These are phyloP conservation scores for Sebastolobus altivelis DNA, from an alignment of 2,797 vertebrate genomes.

Conservation along the genomic window DNA sequence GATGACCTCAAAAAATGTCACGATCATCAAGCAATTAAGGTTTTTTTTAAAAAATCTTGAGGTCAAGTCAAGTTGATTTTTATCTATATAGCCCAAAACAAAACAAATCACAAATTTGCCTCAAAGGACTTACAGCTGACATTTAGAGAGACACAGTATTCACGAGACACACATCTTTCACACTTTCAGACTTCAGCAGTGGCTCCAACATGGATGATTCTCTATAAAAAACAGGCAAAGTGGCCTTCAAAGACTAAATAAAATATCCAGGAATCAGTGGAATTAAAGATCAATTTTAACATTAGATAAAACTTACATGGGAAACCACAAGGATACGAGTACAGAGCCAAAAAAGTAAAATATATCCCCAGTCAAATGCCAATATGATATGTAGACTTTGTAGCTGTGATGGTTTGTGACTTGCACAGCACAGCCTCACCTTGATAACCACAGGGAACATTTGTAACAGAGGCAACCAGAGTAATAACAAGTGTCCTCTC, in stretches of 20 bases:
- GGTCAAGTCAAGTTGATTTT: no score
- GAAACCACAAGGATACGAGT: conserved; percentile 16
- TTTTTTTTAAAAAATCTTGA: no score
- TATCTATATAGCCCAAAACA: not conserved
- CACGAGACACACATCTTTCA: no score
- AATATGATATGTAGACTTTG: conserved; percentile 14
- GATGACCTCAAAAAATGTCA: not conserved
- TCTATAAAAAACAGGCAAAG: not conserved
- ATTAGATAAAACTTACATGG: conserved; percentile 13
- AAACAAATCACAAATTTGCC: not conserved
- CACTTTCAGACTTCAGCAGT: not conserved
- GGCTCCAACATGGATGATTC: conserved; percentile 8
- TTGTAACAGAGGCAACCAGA: conserved; percentile 5
- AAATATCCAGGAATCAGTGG: conserved; percentile 29
- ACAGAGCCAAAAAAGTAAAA: conserved; percentile 11
- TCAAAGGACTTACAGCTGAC: no score
- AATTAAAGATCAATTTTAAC: conserved; percentile 9
- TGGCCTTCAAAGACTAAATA: conserved; percentile 12
- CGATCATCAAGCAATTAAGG: not conserved
- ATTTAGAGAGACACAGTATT: no score
- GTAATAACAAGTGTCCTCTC: conserved; percentile 17
- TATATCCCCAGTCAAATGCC: not conserved
- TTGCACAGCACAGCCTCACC: not conserved
- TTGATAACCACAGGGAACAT: not conserved
- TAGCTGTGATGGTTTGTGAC: not conserved